Percentiles rank a stretch among this genome's conserved stretches.
Evolutionary conservation across 64 coral and sea anemone species (phyloP).

Genomic region (Montipora efflorescens): DNA sequence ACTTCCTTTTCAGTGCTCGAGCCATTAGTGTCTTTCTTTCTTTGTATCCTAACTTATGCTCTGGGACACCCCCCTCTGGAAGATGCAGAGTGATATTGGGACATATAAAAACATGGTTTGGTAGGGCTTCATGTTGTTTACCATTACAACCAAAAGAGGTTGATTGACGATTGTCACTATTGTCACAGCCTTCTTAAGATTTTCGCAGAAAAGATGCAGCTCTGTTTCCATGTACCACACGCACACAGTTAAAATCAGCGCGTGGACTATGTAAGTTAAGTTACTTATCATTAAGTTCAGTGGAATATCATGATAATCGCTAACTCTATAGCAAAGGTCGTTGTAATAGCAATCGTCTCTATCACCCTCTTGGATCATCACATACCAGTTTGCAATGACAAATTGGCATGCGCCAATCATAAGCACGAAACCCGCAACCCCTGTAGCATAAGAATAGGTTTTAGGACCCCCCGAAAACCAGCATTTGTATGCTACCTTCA

Average conservation of each 20-base stretch:
- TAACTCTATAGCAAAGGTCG: conserved; percentile 56
- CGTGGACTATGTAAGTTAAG: conserved; percentile 66
- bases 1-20: conserved; percentile 51
- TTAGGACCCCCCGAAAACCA: background rate
- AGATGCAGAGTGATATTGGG: conserved; percentile 47
- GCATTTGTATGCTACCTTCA: background rate
- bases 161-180: background rate
- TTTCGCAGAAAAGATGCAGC: background rate
- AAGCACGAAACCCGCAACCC: conserved; percentile 56
- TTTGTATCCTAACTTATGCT: background rate
- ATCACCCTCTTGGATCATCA: conserved; percentile 67
- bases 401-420: conserved; percentile 70
- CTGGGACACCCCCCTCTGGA: conserved; percentile 24
- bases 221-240: conserved; percentile 49
- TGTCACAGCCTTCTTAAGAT: background rate
- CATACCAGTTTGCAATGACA: conserved; percentile 65
- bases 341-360: background rate
- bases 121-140: background rate
- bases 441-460: conserved; percentile 54
- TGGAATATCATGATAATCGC: conserved; percentile 32
- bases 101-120: background rate
- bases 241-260: conserved; percentile 43
- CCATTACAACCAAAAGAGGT: too few relatives aligned
- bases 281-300: conserved; percentile 83
- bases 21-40: background rate